Conservation (phyloP, 2,888 invertebrate species). For the Ennomos fuscantarius region DNA sequence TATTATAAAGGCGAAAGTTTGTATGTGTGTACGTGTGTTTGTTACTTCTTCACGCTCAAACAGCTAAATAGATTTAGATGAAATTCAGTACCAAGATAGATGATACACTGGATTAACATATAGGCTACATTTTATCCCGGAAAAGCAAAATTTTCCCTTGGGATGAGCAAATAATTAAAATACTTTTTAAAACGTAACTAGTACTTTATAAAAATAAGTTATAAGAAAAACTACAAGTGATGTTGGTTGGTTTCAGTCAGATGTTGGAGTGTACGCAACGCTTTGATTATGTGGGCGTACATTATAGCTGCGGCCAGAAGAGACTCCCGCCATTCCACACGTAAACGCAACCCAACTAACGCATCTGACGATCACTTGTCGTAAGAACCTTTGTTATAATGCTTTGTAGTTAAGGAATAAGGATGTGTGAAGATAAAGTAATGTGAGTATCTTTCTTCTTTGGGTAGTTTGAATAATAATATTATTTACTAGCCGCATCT, state of each 20-base stretch:
- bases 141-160: too few relatives aligned
- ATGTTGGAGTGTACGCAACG: constrained; percentile 42
- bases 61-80: too few relatives aligned
- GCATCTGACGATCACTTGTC: constrained; percentile 56
- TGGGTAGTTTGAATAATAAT: constrained; percentile 14
- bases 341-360: constrained; percentile 51
- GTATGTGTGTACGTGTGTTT: too few relatives aligned
- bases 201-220: too few relatives aligned
- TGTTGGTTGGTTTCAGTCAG: constrained; percentile 33
- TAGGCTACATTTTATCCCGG: too few relatives aligned
- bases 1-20: too few relatives aligned
- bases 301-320: constrained; percentile 89
- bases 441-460: constrained; percentile 24
- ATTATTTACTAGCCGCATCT: background rate
- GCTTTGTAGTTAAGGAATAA: constrained; percentile 19
- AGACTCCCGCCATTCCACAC: constrained; percentile 80
- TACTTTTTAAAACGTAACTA: too few relatives aligned
- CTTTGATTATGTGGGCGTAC: constrained; percentile 88
- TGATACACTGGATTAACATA: too few relatives aligned
- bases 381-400: constrained; percentile 52
- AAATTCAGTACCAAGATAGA: too few relatives aligned
- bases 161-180: too few relatives aligned
- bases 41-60: too few relatives aligned
- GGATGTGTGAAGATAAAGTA: constrained; percentile 19
- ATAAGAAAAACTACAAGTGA: too few relatives aligned